These are phyloP conservation scores for Macrosoma leucophasiata DNA, from an alignment of 2,888 invertebrate genomes.

Conservation along the genomic window DNA sequence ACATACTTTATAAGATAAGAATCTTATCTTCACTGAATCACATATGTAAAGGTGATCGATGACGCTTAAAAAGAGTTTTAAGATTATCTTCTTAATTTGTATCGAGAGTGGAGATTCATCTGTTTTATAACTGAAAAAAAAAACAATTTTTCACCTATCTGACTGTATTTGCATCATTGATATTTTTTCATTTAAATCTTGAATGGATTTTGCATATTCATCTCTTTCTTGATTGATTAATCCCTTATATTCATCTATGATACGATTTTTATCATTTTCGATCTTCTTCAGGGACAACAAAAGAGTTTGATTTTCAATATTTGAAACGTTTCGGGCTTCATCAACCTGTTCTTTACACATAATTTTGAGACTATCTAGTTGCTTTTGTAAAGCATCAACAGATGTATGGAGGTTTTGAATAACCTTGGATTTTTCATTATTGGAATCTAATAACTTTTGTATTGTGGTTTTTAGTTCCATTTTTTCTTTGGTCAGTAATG, in stretches of 20 bases:
- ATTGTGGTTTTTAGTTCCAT: constrained; percentile 43
- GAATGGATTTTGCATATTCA: constrained; percentile 51
- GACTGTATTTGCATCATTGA: constrained; percentile 46
- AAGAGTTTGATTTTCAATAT: constrained; percentile 57
- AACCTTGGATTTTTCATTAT: constrained; percentile 43
- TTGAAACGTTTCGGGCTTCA: too few species aligned
- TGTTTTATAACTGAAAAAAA: too few species aligned
- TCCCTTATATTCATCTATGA: constrained; percentile 67
- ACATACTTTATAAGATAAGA: constrained; percentile 24
- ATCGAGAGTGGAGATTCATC: too few species aligned
- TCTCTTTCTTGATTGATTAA: constrained; percentile 68
- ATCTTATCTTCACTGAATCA: constrained; percentile 43
- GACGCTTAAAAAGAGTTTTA: too few species aligned
- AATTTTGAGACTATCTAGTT: constrained; percentile 36
- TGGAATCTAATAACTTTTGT: constrained; percentile 39
- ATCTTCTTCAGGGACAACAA: constrained; percentile 50
- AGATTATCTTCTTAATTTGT: too few species aligned
- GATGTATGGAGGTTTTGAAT: constrained; percentile 36
- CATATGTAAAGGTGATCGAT: too few species aligned
- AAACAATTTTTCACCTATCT: constrained; percentile 44
- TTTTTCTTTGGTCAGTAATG: constrained; percentile 51
- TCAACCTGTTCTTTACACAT: too few species aligned
- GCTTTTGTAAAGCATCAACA: constrained; percentile 38
- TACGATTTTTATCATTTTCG: constrained; percentile 56
- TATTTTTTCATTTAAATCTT: constrained; percentile 47